Base-by-base conservation (phyloP, 23 tunicate genomes). In the Halocynthia aurantium region DNA sequence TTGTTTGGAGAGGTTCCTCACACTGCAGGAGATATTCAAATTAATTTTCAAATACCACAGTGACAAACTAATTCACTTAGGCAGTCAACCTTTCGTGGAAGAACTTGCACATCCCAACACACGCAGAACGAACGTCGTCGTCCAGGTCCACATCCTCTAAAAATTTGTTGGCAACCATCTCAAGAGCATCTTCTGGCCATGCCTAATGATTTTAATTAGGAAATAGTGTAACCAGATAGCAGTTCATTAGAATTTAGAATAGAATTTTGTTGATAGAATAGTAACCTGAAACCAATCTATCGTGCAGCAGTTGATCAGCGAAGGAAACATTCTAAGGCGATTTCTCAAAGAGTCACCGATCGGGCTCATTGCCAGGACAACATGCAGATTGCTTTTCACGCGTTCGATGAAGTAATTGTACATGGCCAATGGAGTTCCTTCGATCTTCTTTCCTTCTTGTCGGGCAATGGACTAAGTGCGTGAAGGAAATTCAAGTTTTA, bases 141-240 rank as follows among this genome's bases (percentile, higher is more conserved):
- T 87, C 98, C 8, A 93, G 13, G 50, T 93, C 94, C n/a, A 87
- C 90, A 72, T 93, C 98, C 65, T 87, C 98, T 49, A 93, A 69
- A 61, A 93, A 93, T 69, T 82, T 87, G 86, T 93, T 87, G 50
- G 98, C 98, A 19, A 93, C 98, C 94, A 93, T 93, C 62, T 93
- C 98, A 65, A 93, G 71, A 6, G 98, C 98, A 60, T 93, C 98
- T 66, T 93, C 98, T 10, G 98, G 98, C 98, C 98, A 93, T 6
- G 98, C 94, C 93, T 93, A 73, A 13, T 20, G n/a, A 50, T 49
- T 18, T 10, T 49, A 68, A n/a, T n/a, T n/a, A 12, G 20, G 2
- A 68, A 2, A 19, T 12, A 68, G 63, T 13, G 17, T 13, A 58
- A 58, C 17, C 17, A n/a, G 63, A 58, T 58, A 15, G 17, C 4